These are phyloP conservation scores for Xestia sexstrigata DNA, from an alignment of 2,888 invertebrate species.

Conservation along the genomic window DNA sequence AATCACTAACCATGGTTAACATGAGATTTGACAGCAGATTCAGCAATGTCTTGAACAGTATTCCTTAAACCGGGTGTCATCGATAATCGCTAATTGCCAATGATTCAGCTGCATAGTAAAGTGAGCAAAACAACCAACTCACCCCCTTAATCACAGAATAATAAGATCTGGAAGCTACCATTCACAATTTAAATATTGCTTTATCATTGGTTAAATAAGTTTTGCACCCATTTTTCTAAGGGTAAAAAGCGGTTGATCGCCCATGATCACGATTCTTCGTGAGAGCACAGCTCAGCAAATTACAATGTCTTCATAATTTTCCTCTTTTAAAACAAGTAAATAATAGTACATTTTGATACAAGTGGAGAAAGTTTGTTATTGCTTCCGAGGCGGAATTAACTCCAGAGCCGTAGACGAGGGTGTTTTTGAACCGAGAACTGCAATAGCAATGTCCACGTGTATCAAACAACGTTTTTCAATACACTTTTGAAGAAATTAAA, in stretches of 20 bases:
- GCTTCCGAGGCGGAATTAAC: too few species aligned
- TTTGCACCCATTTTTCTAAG: conserved; percentile 12
- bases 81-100: conserved; percentile 44
- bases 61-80: neutral
- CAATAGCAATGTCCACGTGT: too few species aligned
- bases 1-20: neutral
- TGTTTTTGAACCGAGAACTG: too few species aligned
- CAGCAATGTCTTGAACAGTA: conserved; percentile 3
- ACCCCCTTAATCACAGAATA: conserved; percentile 47
- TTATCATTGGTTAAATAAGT: conserved; percentile 29
- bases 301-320: neutral
- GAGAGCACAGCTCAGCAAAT: neutral
- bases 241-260: neutral
- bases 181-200: conserved; percentile 41
- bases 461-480: too few species aligned
- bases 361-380: too few species aligned
- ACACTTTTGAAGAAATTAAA: too few species aligned
- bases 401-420: too few species aligned
- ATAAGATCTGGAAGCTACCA: conserved; percentile 54
- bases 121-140: conserved; percentile 46
- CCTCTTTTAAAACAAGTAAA: neutral
- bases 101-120: conserved; percentile 31
- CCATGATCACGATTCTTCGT: neutral
- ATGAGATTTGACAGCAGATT: conserved; percentile 20
- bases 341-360: too few species aligned